A percentile compares a stretch with the other conserved stretches of the same genome.
phyloP scores from a whole-genome alignment of 2,888 invertebrate genomes.

The Iselma pallidipennis region DNA sequence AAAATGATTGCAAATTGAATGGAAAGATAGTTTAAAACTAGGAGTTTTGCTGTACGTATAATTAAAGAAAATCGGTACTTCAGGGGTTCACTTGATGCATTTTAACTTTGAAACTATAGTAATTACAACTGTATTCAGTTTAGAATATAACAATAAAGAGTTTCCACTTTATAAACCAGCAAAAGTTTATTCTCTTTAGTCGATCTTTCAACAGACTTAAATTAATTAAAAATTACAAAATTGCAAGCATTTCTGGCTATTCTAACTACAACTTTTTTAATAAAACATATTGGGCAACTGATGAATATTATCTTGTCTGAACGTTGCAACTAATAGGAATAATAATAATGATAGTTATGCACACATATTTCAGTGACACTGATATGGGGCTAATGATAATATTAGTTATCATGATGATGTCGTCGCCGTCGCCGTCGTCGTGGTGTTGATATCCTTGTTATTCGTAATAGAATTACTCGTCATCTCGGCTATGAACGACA shows the following conservation, averaged over 20 bases:
- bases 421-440: not conserved
- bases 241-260: no score
- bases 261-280: no score
- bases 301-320: not conserved
- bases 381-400: slow-evolving; percentile 24
- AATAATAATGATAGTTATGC: not conserved
- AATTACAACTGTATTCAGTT: not conserved
- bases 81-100: not conserved
- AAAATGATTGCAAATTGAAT: not conserved
- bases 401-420: slow-evolving; percentile 21
- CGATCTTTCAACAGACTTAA: not conserved
- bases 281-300: not conserved
- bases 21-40: not conserved
- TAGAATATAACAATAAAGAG: not conserved
- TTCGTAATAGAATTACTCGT: slow-evolving; percentile 22
- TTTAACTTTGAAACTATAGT: not conserved
- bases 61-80: not conserved
- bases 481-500: slow-evolving; percentile 6
- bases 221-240: slow-evolving; percentile 2
- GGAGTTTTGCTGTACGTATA: not conserved
- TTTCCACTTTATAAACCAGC: not conserved
- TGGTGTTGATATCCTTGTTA: slow-evolving; percentile 19
- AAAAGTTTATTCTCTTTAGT: not conserved
- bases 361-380: slow-evolving; percentile 19
- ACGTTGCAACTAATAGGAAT: not conserved